Conservation (phyloP, 2,888 invertebrate genomes). For the Eustalomyia histrio region DNA sequence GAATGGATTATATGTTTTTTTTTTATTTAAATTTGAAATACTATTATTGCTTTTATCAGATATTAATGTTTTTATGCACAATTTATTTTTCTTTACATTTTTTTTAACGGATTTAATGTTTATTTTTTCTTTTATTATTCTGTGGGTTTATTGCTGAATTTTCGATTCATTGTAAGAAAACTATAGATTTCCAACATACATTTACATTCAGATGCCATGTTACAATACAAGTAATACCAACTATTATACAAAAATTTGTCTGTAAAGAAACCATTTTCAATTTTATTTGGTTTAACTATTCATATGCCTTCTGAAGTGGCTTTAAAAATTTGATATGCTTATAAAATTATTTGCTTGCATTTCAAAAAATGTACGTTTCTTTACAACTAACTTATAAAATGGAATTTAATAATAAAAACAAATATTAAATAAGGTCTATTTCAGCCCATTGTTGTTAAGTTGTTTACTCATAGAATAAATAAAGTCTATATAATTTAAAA, state of each 20-base stretch:
- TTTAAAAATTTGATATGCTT: conserved; percentile 59
- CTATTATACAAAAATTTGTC: conserved; percentile 1
- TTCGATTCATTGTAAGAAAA: conserved; percentile 45
- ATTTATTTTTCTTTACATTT: conserved; percentile 33
- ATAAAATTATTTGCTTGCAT: conserved; percentile 36
- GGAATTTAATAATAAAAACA: neutral
- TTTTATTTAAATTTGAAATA: conserved; percentile 59
- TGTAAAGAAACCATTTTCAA: conserved; percentile 61
- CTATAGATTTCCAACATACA: conserved; percentile 4
- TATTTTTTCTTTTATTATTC: conserved; percentile 48
- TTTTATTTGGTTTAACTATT: conserved; percentile 35
- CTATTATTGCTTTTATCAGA: conserved; percentile 63
- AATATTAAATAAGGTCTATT: neutral
- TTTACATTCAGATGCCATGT: neutral
- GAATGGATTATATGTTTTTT: conserved; percentile 44
- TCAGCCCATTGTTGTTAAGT: no score
- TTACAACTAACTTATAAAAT: conserved; percentile 25
- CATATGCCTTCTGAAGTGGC: conserved; percentile 28
- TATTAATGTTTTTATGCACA: conserved; percentile 57
- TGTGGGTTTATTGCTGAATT: conserved; percentile 61
- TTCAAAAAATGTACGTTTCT: conserved; percentile 46
- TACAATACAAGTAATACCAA: conserved; percentile 15
- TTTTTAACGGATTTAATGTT: conserved; percentile 33
- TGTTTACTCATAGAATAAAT: no score
- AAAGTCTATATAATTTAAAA: no score